Conservation (phyloP, 2,888 invertebrate species). For the Tolmerus cingulatus region DNA sequence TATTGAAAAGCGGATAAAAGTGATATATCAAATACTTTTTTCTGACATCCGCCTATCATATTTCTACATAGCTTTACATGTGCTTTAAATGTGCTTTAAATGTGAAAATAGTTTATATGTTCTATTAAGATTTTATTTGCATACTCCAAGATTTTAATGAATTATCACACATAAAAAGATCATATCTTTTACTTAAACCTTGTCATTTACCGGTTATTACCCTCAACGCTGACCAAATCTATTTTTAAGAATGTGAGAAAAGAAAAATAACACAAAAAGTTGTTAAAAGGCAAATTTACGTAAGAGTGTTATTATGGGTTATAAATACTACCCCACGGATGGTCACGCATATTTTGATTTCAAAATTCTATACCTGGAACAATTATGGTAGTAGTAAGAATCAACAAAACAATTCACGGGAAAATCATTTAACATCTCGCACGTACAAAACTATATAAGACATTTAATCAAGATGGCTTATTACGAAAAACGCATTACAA, state of each 20-base stretch:
- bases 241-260: not conserved
- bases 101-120: not conserved
- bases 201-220: not conserved
- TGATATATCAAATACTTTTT: not conserved
- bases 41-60: not conserved
- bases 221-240: not conserved
- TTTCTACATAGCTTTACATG: not conserved
- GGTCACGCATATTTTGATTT: not conserved
- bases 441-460: not conserved
- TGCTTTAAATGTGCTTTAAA: not conserved
- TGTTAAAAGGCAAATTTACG: not conserved
- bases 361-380: not conserved
- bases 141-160: not conserved
- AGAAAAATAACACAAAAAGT: not conserved
- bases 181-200: not conserved
- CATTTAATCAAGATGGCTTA: not conserved
- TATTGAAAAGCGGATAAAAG: not conserved
- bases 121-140: not conserved
- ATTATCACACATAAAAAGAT: not conserved
- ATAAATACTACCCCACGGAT: not conserved
- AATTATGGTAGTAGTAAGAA: not conserved
- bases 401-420: not conserved
- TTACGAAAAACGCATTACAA: not conserved
- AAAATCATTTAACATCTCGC: not conserved
- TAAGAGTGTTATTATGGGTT: not conserved